Evolutionary conservation across 2,797 vertebrate species (phyloP).

Genomic region (Dryobates pubescens): DNA sequence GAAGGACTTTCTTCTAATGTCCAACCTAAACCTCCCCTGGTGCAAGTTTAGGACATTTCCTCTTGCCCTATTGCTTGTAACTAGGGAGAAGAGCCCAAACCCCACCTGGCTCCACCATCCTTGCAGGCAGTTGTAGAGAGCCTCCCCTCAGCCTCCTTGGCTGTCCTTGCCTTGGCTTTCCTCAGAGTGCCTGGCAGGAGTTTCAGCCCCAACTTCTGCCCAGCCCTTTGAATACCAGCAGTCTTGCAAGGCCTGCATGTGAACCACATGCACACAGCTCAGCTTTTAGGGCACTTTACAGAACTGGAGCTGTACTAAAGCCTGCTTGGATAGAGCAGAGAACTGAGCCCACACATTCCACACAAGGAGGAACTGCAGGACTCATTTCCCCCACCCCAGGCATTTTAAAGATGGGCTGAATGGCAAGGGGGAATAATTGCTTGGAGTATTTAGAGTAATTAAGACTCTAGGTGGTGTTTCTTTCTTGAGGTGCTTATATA

Average conservation of each 20-base stretch:
- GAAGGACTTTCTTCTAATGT: too few species aligned
- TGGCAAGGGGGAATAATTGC: background rate
- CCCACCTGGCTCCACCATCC: too few species aligned
- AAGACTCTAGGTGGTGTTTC: background rate
- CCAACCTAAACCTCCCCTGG: too few species aligned
- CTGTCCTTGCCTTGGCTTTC: background rate
- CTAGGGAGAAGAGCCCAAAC: too few species aligned
- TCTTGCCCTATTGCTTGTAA: too few species aligned
- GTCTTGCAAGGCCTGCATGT: background rate
- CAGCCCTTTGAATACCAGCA: background rate
- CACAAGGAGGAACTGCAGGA: background rate
- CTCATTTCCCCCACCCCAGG: background rate
- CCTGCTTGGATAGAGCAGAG: background rate
- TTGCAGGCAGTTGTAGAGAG: too few species aligned
- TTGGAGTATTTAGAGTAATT: background rate
- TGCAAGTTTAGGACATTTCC: too few species aligned
- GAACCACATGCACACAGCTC: fast-evolving
- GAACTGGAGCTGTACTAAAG: background rate
- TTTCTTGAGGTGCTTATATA: background rate
- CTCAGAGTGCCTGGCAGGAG: background rate
- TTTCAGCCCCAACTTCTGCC: background rate
- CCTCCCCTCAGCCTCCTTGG: too few species aligned
- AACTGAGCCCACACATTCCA: background rate
- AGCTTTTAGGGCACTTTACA: background rate
- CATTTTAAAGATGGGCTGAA: background rate